Evolutionary conservation across 2,888 invertebrate genomes (phyloP).

Genomic region (Meghimatium bilineatum): DNA sequence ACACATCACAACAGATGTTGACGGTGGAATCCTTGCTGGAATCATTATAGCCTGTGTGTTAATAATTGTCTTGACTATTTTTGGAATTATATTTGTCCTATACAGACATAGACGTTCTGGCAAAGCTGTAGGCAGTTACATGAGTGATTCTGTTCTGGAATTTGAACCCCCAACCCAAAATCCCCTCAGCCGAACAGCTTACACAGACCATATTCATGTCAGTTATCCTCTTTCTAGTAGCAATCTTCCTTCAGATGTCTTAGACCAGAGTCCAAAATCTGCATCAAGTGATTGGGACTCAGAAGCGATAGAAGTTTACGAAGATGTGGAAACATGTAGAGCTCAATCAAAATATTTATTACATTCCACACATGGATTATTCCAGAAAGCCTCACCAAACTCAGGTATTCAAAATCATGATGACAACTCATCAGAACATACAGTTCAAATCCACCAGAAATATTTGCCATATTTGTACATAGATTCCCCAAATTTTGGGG

Average conservation of each 20-base stretch:
- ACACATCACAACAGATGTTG: constrained; percentile 71
- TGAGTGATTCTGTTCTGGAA: constrained; percentile 53
- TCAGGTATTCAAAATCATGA: constrained; percentile 79
- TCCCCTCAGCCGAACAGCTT: constrained; percentile 1
- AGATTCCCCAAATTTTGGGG: constrained; percentile 81
- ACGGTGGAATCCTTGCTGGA: constrained; percentile 56
- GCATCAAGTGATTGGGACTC: constrained; percentile 97
- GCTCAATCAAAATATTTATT: constrained; percentile 84
- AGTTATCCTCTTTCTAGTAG: constrained; percentile 53
- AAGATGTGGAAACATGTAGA: constrained; percentile 94
- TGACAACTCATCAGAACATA: constrained; percentile 87
- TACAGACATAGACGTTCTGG: constrained; percentile 84
- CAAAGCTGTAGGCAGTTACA: constrained; percentile 31
- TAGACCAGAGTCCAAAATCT: constrained; percentile 94
- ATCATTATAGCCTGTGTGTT: constrained; percentile 87
- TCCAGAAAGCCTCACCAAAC: constrained; percentile 80
- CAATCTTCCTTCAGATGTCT: constrained; percentile 86
- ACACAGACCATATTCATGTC: constrained; percentile 54
- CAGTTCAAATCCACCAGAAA: constrained; percentile 83
- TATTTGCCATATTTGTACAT: constrained; percentile 95
- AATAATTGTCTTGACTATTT: constrained; percentile 80
- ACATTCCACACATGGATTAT: constrained; percentile 82
- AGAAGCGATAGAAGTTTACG: constrained; percentile 92
- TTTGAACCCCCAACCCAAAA: constrained; percentile 45
- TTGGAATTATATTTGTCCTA: constrained; percentile 84